Evolutionary conservation across 1,140 invertebrate genomes (phyloP).

Genomic region (Camponotus pennsylvanicus): DNA sequence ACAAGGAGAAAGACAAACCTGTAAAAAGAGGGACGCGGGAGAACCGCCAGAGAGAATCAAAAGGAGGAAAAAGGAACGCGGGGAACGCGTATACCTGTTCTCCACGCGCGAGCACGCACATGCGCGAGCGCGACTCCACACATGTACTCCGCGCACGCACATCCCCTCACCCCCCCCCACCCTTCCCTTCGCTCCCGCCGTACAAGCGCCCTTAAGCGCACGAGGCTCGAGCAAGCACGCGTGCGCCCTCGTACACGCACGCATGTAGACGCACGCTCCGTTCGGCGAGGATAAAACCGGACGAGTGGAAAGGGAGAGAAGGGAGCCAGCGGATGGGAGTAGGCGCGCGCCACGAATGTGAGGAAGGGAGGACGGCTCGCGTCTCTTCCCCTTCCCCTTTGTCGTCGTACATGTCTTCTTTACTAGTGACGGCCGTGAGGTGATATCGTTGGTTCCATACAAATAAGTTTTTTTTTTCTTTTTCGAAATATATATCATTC

Average conservation of each 20-base stretch:
- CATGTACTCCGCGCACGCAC: constrained; percentile 41
- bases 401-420: constrained; percentile 56
- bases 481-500: neutral
- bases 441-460: constrained; percentile 18
- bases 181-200: neutral
- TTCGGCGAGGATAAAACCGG: constrained; percentile 60
- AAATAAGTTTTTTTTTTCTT: neutral
- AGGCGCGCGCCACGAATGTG: constrained; percentile 83
- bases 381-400: constrained; percentile 80
- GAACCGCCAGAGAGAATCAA: constrained; percentile 50
- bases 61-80: constrained; percentile 58
- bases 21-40: constrained; percentile 51
- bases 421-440: constrained; percentile 54
- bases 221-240: constrained; percentile 70
- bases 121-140: constrained; percentile 60
- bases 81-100: constrained; percentile 75
- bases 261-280: constrained; percentile 65
- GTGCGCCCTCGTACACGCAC: constrained; percentile 70
- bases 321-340: constrained; percentile 75
- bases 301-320: constrained; percentile 49
- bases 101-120: constrained; percentile 72
- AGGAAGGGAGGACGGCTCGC: constrained; percentile 83
- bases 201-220: constrained; percentile 68
- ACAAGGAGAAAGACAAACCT: constrained; percentile 57
- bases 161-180: neutral